These are phyloP conservation scores for Atethmia centrago DNA, from an alignment of 2,888 invertebrate genomes.

Conservation along the genomic window DNA sequence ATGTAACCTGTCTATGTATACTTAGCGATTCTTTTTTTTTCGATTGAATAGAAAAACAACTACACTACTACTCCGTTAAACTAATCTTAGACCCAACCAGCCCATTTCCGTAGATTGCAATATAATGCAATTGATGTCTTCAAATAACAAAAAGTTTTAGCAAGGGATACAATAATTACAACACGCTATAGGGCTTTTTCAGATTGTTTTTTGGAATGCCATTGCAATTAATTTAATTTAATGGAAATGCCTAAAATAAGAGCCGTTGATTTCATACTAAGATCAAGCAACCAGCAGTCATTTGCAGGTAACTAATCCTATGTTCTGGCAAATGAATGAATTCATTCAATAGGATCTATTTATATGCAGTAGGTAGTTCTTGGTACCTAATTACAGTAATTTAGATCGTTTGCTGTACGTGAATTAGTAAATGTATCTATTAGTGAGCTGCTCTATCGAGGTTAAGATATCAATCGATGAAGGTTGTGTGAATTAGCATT, in stretches of 20 bases:
- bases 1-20: neutral
- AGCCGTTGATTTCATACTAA: neutral
- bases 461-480: slow-evolving; percentile 40
- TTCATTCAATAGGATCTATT: neutral
- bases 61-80: no score
- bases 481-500: slow-evolving; percentile 39
- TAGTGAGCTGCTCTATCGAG: slow-evolving; percentile 20
- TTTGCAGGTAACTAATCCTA: no score
- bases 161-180: neutral
- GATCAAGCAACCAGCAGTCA: no score
- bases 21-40: neutral
- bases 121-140: neutral
- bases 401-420: slow-evolving; percentile 14
- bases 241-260: no score
- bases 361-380: neutral
- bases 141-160: neutral
- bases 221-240: no score
- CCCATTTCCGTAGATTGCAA: no score
- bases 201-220: neutral
- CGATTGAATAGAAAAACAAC: no score
- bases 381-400: slow-evolving; percentile 27
- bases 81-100: neutral
- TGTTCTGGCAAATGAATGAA: no score
- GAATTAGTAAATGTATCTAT: slow-evolving; percentile 45
- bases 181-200: no score